A percentile compares a stretch with the other conserved stretches of the same genome.
These are phyloP conservation scores for Orchestes rusci DNA, from an alignment of 2,888 invertebrate species.

Conservation along the genomic window DNA sequence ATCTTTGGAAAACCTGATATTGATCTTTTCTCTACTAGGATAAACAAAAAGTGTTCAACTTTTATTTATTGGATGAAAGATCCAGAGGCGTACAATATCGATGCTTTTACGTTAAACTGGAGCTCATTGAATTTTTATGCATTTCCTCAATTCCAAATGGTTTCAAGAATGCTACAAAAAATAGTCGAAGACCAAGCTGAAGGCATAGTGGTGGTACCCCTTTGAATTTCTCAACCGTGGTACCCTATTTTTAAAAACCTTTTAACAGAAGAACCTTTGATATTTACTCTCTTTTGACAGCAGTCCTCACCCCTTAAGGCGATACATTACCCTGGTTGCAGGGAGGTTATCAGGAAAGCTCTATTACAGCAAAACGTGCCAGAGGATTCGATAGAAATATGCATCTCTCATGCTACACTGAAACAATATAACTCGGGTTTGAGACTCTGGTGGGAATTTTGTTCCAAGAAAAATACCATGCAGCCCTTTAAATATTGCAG, in stretches of 20 bases:
- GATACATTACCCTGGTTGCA: conserved; percentile 31
- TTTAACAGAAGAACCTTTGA: not conserved
- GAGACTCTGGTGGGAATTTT: conserved; percentile 7
- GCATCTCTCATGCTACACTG: conserved; percentile 5
- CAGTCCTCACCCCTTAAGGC: conserved; percentile 24
- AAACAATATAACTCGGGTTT: conserved; percentile 26
- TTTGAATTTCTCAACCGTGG: conserved; percentile 14
- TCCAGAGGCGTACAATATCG: conserved; percentile 26
- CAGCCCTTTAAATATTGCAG: too few relatives aligned
- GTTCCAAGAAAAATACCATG: not conserved
- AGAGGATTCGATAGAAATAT: conserved; percentile 5
- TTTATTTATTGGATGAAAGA: conserved; percentile 25
- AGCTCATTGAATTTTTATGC: conserved; percentile 7
- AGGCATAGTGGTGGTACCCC: too few relatives aligned
- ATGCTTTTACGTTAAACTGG: conserved; percentile 30
- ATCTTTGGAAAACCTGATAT: conserved; percentile 5
- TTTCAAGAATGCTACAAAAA: too few relatives aligned
- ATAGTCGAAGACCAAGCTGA: too few relatives aligned
- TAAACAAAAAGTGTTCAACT: conserved; percentile 27
- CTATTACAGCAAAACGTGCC: conserved; percentile 3
- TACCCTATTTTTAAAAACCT: conserved; percentile 7
- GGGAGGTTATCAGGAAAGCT: conserved; percentile 25
- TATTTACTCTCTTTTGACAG: conserved; percentile 25
- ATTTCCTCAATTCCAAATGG: too few relatives aligned
- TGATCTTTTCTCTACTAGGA: conserved; percentile 19